Percentiles rank a stretch among this genome's conserved stretches.
These are phyloP conservation scores for Diabrotica virgifera DNA, from an alignment of 1,140 invertebrate genomes.

Conservation along the genomic window DNA sequence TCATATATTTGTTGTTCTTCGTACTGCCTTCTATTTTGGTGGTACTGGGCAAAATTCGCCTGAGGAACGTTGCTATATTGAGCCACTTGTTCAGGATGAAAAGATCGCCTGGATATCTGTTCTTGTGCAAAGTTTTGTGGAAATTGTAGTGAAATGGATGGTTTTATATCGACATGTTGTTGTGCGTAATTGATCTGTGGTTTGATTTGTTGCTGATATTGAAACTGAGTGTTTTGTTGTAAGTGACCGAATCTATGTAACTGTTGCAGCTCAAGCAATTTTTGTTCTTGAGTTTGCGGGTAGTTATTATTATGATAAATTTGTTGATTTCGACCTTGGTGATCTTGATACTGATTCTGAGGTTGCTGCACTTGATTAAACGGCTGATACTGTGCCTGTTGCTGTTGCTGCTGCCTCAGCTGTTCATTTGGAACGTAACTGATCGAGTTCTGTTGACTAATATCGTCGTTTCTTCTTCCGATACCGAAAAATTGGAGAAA, in stretches of 20 bases:
- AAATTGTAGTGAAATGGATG: not conserved
- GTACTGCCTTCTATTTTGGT: conserved; percentile 31
- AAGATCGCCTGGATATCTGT: not conserved
- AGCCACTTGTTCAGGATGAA: not conserved
- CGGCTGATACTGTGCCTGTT: conserved; percentile 27
- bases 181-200: conserved; percentile 5
- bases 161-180: not conserved
- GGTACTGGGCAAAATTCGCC: conserved; percentile 32
- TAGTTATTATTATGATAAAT: conserved; percentile 28
- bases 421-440: conserved; percentile 9
- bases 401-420: not conserved
- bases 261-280: not conserved
- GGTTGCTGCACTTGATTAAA: conserved; percentile 13
- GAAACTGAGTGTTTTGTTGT: conserved; percentile 35
- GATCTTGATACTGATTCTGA: conserved; percentile 25
- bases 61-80: conserved; percentile 16
- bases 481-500: conserved; percentile 8
- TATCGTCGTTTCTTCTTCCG: conserved; percentile 17
- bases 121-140: not conserved
- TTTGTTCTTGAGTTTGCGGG: conserved; percentile 30
- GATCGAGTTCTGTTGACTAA: conserved; percentile 1
- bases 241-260: not conserved
- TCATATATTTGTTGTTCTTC: conserved; percentile 34
- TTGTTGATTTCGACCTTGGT: conserved; percentile 8
- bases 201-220: conserved; percentile 31